Base-by-base conservation (phyloP, 1,140 invertebrate genomes). In the Sitobion miscanthi region DNA sequence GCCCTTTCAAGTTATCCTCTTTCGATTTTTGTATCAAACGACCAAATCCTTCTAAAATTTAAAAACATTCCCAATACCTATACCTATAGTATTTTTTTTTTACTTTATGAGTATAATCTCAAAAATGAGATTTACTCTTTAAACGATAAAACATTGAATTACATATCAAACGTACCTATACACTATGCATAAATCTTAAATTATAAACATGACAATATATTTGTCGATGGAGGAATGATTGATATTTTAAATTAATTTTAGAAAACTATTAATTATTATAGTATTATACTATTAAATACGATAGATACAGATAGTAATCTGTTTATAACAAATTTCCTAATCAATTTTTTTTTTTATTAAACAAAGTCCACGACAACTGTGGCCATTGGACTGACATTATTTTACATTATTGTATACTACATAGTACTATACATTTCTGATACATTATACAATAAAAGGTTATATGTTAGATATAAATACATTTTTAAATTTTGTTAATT, bases 21-120 rank as follows among this genome's bases (percentile, higher is more conserved):
- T 90, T 90, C 89, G 89, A 90, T 90, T 90, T 90, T 69, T 54
- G 38, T 69, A 90, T 69, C 38, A 69, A 90, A 69, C 89, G 52
- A 62, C 57, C 25, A 90, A 90, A 90, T 90, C 89, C 42, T 30
- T n/a, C 23, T 62, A 69, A 45, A 90, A 90, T 90, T 69, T 69
- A 62, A 90, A 90, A 69, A 69, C 57, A 62, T 9, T 38, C 20
- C 8, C 89, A 62, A 25, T 38, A 42, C 2, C 2, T 42, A 35
- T 20, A 54, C 21, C 20, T 54, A 52, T 20, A 30, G 7, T 89
- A 35, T 54, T 54, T 54, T 54, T 54, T 54, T 54, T 17, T 54
- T 20, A 35, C 20, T 54, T 54, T 54, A 42, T 23, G 49, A 54
- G 49, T 54, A 89, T 38, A 89, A 89, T 35, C 87, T 38, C 35